These are phyloP conservation scores for Trichechus manatus DNA, from an alignment of 2,113 vertebrate genomes.

Conservation along the genomic window DNA sequence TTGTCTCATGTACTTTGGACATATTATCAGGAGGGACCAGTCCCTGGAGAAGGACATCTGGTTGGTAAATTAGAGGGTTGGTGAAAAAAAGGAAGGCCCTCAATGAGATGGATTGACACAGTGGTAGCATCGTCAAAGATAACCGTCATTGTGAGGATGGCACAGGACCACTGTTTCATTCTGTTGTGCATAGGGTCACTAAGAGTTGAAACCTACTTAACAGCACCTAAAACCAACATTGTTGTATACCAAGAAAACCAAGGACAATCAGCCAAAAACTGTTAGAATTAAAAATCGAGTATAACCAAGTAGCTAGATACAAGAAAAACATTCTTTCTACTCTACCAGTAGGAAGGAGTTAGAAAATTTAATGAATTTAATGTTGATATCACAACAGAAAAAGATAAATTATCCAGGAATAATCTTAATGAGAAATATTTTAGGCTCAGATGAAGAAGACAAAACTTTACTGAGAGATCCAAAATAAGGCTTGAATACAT, in stretches of 20 bases:
- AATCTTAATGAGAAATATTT: constrained; percentile 33
- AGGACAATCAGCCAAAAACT: neutral
- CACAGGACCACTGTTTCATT: too few species aligned
- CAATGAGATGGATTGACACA: too few species aligned
- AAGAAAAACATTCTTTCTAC: constrained; percentile 8
- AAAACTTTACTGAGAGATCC: neutral
- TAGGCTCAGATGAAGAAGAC: neutral
- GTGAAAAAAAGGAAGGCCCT: too few species aligned
- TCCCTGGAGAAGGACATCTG: too few species aligned
- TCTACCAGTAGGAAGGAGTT: neutral
- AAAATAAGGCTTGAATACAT: neutral
- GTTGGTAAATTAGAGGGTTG: too few species aligned
- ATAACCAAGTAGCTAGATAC: neutral
- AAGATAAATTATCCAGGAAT: neutral
- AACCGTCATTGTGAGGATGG: too few species aligned
- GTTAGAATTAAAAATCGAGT: neutral
- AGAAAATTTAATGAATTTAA: neutral
- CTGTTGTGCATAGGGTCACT: too few species aligned
- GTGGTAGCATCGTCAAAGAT: too few species aligned
- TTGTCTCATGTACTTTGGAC: too few species aligned
- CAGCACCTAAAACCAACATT: neutral
- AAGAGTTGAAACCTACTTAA: too few species aligned
- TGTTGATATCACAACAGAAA: constrained; percentile 43
- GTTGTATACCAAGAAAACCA: neutral
- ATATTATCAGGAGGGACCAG: too few species aligned